A percentile compares a stretch with the other conserved stretches of the same genome.
Conservation (phyloP, 2,797 vertebrate genomes). For the Cyprinodon diabolis region DNA sequence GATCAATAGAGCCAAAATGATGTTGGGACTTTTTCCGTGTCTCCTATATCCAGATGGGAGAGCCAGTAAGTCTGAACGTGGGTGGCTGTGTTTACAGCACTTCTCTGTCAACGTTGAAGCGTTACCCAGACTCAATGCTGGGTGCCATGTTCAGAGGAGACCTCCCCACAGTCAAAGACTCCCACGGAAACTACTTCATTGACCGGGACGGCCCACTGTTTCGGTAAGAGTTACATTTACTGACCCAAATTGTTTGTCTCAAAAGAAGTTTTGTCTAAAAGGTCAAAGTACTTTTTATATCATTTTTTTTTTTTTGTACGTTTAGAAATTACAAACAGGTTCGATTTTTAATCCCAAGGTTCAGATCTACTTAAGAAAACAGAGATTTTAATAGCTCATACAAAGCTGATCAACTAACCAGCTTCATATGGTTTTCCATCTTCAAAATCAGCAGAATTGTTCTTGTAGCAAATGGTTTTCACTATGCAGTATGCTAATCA, state of each 20-base stretch:
- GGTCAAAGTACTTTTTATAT: neutral
- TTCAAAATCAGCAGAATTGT: too few relatives aligned
- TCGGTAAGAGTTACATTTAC: conserved; percentile 56
- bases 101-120: conserved; percentile 82
- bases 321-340: neutral
- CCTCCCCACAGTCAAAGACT: conserved; percentile 89
- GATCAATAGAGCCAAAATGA: too few relatives aligned
- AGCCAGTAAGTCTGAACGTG: conserved; percentile 92
- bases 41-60: conserved; percentile 85
- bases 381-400: too few relatives aligned
- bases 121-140: conserved; percentile 94
- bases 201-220: conserved; percentile 94
- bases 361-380: too few relatives aligned
- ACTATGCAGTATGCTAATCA: too few relatives aligned
- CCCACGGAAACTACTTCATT: conserved; percentile 93
- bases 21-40: neutral
- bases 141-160: conserved; percentile 95
- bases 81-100: conserved; percentile 93
- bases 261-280: neutral
- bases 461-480: too few relatives aligned
- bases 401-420: too few relatives aligned
- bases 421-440: too few relatives aligned
- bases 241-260: neutral
- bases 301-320: neutral
- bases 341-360: neutral